phyloP scores from a whole-genome alignment of 2,888 invertebrate species.

The Drosophila anceps region DNA sequence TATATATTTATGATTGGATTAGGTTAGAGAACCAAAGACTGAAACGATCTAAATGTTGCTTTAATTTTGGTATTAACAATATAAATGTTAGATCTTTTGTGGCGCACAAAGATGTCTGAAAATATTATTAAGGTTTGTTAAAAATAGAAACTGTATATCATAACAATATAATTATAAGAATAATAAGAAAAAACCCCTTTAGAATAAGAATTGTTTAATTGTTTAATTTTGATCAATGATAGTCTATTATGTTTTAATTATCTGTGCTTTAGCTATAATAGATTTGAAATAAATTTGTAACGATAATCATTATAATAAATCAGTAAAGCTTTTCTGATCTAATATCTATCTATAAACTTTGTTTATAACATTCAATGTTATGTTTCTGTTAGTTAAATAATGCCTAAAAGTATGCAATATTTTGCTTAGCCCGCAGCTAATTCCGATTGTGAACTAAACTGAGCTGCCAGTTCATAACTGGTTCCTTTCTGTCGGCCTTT shows the following conservation, averaged over 20 bases:
- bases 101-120: neutral
- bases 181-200: neutral
- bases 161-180: neutral
- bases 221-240: neutral
- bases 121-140: neutral
- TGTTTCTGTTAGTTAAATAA: neutral
- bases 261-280: neutral
- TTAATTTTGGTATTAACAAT: slow-evolving; percentile 1
- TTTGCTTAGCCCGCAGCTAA: neutral
- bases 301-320: neutral
- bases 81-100: neutral
- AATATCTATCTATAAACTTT: neutral
- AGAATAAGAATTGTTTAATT: neutral
- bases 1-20: slow-evolving; percentile 38
- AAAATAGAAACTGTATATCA: neutral
- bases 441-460: slow-evolving; percentile 7
- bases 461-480: neutral
- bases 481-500: neutral
- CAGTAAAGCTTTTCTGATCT: neutral
- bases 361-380: too few relatives aligned
- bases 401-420: slow-evolving; percentile 50
- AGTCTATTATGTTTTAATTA: neutral
- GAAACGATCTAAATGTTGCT: slow-evolving; percentile 4
- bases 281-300: neutral
- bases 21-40: slow-evolving; percentile 17